A percentile compares a stretch with the other conserved stretches of the same genome.
These are phyloP conservation scores for Catagonus wagneri DNA, from an alignment of 2,113 vertebrate species.

Conservation along the genomic window DNA sequence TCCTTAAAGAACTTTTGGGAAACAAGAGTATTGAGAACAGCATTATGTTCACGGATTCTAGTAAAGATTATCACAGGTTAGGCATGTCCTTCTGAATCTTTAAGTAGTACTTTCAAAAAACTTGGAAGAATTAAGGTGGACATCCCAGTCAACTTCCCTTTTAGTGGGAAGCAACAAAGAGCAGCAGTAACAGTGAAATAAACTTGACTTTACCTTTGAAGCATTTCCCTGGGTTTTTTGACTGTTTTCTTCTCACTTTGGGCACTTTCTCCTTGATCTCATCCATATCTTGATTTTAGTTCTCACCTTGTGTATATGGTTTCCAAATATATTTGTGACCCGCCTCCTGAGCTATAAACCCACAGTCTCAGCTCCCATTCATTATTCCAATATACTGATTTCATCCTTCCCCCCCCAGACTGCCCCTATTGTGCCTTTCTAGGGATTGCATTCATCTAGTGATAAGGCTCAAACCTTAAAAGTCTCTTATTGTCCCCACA, in stretches of 20 bases:
- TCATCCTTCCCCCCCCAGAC: not conserved
- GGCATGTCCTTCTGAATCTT: not conserved
- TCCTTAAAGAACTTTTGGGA: not conserved
- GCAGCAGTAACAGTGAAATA: not conserved
- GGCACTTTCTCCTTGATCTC: not conserved
- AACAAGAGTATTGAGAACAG: not conserved
- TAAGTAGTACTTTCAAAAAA: not conserved
- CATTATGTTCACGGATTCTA: constrained; percentile 1
- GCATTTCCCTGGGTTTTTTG: constrained; percentile 2
- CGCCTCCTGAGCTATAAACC: not conserved
- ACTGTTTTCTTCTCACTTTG: not conserved
- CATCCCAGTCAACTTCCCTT: not conserved
- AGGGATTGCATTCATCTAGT: not conserved
- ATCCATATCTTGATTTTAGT: not conserved
- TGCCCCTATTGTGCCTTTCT: not conserved
- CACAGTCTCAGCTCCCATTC: not conserved
- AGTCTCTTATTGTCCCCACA: not conserved
- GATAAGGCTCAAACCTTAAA: not conserved
- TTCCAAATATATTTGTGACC: not conserved
- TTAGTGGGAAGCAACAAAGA: not conserved
- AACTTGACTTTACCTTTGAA: not conserved
- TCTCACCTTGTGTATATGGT: not conserved
- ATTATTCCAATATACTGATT: not conserved
- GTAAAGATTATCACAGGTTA: not conserved
- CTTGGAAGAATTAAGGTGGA: not conserved